Evolutionary conservation across 2,113 vertebrate genomes (phyloP).

Genomic region (Stercorarius parasiticus): DNA sequence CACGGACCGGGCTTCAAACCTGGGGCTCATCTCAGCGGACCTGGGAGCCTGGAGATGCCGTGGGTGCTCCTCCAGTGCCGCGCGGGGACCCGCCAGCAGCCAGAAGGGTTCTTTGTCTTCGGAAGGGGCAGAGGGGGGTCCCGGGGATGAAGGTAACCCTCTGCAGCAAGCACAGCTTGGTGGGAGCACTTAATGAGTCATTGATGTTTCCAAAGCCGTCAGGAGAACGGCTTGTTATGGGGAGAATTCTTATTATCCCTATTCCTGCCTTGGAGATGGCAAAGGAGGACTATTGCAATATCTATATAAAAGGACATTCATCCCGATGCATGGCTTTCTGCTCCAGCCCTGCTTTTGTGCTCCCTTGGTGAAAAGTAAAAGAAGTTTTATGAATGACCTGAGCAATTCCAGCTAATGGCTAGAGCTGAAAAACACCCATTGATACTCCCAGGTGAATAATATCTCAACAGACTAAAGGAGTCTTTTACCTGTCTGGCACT

Average conservation of each 20-base stretch:
- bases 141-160: neutral
- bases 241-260: neutral
- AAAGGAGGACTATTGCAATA: neutral
- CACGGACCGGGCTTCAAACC: neutral
- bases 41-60: neutral
- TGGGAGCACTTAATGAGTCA: neutral
- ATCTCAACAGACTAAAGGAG: slow-evolving; percentile 70
- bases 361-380: slow-evolving; percentile 39
- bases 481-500: slow-evolving; percentile 72
- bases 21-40: neutral
- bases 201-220: neutral
- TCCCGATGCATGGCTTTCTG: neutral
- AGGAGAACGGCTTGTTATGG: neutral
- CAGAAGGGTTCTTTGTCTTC: neutral
- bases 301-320: accelerated
- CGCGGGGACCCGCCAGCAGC: neutral
- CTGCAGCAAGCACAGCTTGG: neutral
- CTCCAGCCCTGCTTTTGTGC: slow-evolving; percentile 48
- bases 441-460: slow-evolving; percentile 75
- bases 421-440: slow-evolving; percentile 53
- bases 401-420: slow-evolving; percentile 71
- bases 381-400: slow-evolving; percentile 68
- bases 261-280: neutral
- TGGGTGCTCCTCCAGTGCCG: neutral
- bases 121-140: neutral